Conservation (phyloP, 2,797 vertebrate species). For the Myotis vivesi region DNA sequence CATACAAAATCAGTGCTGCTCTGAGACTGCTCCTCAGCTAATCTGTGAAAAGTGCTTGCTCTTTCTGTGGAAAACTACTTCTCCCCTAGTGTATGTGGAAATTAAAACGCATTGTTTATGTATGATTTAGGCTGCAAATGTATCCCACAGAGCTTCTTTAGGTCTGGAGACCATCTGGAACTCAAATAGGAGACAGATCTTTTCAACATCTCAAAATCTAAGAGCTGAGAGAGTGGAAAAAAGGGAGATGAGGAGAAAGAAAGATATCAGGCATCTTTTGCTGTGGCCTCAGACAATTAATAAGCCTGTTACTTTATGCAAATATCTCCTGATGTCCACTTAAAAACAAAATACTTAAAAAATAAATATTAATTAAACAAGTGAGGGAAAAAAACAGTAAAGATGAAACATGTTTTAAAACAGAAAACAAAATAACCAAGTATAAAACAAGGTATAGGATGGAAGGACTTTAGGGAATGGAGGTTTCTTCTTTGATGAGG, state of each 20-base stretch:
- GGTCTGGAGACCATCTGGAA: neutral
- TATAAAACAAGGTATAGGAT: neutral
- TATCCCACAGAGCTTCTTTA: neutral
- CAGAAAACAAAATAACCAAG: neutral
- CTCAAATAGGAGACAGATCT: neutral
- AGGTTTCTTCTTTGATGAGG: neutral
- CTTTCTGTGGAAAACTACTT: neutral
- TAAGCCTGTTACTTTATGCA: neutral
- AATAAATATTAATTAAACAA: neutral
- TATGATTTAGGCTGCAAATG: neutral
- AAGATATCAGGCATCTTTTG: neutral
- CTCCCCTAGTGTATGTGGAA: neutral
- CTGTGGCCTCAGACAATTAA: neutral
- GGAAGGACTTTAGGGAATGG: neutral
- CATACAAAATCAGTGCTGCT: neutral
- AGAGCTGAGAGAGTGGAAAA: neutral
- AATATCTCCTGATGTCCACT: neutral
- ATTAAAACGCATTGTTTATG: neutral
- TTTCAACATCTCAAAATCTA: neutral
- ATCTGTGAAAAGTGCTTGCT: neutral
- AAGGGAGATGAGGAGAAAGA: neutral
- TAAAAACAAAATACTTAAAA: neutral
- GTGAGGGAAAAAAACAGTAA: neutral
- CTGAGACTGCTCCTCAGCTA: neutral
- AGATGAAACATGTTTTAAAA: constrained; percentile 8